phyloP scores from a whole-genome alignment of 2,113 vertebrate species.

The Ctenodactylus gundi region DNA sequence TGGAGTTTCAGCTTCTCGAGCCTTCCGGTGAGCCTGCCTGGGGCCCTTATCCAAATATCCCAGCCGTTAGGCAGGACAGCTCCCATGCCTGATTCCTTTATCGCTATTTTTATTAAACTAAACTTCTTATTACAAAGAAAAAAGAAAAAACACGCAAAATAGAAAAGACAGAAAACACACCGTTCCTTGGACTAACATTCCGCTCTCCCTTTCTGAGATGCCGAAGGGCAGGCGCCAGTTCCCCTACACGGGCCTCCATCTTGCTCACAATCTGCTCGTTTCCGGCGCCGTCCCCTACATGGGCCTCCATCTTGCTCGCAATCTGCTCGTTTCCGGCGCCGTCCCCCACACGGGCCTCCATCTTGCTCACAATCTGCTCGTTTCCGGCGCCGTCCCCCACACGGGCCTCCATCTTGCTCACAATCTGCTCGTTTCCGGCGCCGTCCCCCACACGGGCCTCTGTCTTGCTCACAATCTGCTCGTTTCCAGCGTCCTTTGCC shows the following conservation, averaged over 20 bases:
- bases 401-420: fast-evolving
- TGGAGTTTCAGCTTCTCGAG: no score
- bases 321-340: background rate
- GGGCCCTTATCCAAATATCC: background rate
- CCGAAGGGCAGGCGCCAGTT: background rate
- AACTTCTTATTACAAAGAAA: background rate
- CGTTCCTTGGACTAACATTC: background rate
- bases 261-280: background rate
- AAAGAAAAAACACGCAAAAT: background rate
- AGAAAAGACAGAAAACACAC: background rate
- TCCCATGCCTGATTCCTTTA: no score
- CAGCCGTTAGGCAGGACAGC: no score
- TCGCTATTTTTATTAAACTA: background rate
- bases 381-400: background rate
- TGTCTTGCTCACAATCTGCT: background rate
- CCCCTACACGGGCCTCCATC: fast-evolving
- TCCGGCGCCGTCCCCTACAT: background rate
- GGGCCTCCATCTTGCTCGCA: fast-evolving
- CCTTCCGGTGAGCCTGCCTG: background rate
- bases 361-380: background rate
- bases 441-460: fast-evolving
- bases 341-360: fast-evolving
- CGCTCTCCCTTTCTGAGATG: background rate
- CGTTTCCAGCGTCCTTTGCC: background rate
- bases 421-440: background rate